Percentiles rank a stretch among this genome's conserved stretches.
phyloP scores from a whole-genome alignment of 2,888 invertebrate genomes.

The Abrostola triplasia region DNA sequence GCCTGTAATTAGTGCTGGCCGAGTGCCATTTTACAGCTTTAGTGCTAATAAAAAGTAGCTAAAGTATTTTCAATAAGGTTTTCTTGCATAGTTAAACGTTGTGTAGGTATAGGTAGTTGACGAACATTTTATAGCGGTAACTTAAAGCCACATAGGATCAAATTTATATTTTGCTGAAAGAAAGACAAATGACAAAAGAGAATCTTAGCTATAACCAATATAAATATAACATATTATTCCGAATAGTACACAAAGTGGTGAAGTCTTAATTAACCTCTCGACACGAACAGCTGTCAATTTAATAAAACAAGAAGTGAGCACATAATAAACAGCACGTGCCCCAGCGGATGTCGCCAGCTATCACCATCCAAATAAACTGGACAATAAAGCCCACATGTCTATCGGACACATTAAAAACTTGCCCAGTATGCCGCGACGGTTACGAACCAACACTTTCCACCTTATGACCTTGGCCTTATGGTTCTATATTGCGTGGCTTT shows the following conservation, averaged over 20 bases:
- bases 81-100: too few species aligned
- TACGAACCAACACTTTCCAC: neutral
- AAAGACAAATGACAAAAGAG: too few species aligned
- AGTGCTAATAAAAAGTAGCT: slow-evolving; percentile 24
- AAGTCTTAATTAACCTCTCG: slow-evolving; percentile 38
- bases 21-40: slow-evolving; percentile 26
- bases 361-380: slow-evolving; percentile 46
- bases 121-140: too few species aligned
- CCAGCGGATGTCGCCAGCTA: slow-evolving; percentile 25
- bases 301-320: slow-evolving; percentile 27
- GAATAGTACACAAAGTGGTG: slow-evolving; percentile 12
- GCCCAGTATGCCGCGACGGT: slow-evolving; percentile 42
- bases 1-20: slow-evolving; percentile 32
- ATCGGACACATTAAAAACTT: slow-evolving; percentile 57
- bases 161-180: too few species aligned
- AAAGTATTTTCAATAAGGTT: too few species aligned
- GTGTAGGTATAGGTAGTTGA: too few species aligned
- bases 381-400: slow-evolving; percentile 60
- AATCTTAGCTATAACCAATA: too few species aligned
- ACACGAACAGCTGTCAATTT: slow-evolving; percentile 25
- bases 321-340: slow-evolving; percentile 42
- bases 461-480: slow-evolving; percentile 14
- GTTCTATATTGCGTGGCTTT: slow-evolving; percentile 21
- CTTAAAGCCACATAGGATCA: too few species aligned
- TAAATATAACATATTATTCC: neutral